Percentiles rank a stretch among this genome's conserved stretches.
These are phyloP conservation scores for Meloidogyne hapla DNA, from an alignment of 1,140 invertebrate species.

Conservation along the genomic window DNA sequence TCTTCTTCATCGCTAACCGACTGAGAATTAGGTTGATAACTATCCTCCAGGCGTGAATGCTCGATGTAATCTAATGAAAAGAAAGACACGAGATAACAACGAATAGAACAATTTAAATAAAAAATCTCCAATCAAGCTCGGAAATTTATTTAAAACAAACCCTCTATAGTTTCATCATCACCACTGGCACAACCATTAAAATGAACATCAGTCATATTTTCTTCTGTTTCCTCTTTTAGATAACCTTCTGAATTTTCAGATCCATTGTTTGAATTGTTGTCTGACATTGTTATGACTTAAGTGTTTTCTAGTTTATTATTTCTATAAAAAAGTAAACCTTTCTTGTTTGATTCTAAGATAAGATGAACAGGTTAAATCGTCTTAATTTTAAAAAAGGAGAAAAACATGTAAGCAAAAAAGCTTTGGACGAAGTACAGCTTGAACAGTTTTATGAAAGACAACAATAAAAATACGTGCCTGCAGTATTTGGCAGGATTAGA, in stretches of 20 bases:
- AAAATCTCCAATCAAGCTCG: no score
- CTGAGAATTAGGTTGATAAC: background rate
- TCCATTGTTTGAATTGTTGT: background rate
- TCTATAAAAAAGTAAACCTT: no score
- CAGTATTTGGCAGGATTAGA: conserved; percentile 2
- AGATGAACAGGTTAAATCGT: no score
- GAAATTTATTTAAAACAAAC: background rate
- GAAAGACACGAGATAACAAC: no score
- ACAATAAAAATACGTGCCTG: background rate
- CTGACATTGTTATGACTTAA: background rate
- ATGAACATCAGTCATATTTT: background rate
- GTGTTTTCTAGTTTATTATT: no score
- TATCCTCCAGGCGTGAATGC: background rate
- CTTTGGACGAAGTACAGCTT: background rate
- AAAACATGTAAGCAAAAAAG: background rate
- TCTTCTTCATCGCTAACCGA: conserved; percentile 9
- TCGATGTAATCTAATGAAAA: background rate
- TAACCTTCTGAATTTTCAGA: background rate
- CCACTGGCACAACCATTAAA: background rate
- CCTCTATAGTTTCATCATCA: background rate
- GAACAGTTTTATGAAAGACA: background rate
- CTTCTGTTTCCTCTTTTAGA: background rate
- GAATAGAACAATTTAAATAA: no score
- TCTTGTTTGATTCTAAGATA: no score
- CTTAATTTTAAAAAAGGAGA: no score